phyloP scores from a whole-genome alignment of 2,888 invertebrate species.

The Phrixothrix hirtus region DNA sequence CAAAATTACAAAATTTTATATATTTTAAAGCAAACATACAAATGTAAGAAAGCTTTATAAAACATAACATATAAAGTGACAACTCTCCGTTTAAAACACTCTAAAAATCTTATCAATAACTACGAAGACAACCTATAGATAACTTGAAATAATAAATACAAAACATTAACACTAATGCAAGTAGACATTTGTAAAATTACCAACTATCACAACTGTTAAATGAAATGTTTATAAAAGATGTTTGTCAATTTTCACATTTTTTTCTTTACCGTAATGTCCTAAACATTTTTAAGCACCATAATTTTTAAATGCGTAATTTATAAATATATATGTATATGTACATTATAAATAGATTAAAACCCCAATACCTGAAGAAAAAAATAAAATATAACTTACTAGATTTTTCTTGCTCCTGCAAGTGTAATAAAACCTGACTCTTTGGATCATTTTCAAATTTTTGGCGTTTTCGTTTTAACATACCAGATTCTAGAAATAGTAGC shows the following conservation, averaged over 20 bases:
- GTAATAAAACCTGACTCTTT: conserved; percentile 58
- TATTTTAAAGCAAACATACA: conserved; percentile 32
- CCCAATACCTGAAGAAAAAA: conserved; percentile 4
- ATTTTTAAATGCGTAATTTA: too few species aligned
- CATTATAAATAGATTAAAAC: conserved; percentile 9
- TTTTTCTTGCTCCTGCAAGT: conserved; percentile 56
- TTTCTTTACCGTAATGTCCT: too few species aligned
- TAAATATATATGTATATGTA: background rate
- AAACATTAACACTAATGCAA: conserved; percentile 15
- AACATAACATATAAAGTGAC: conserved; percentile 22
- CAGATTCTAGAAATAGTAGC: conserved; percentile 50
- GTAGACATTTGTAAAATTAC: too few species aligned
- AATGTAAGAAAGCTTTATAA: conserved; percentile 32
- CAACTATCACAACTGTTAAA: background rate
- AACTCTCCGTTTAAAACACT: conserved; percentile 27
- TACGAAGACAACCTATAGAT: conserved; percentile 11
- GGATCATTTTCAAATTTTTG: conserved; percentile 60
- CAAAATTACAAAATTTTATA: conserved; percentile 23
- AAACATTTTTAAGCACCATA: too few species aligned
- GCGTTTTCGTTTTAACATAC: conserved; percentile 63
- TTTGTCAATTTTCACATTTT: too few species aligned
- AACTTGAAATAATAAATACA: conserved; percentile 10
- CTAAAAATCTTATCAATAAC: conserved; percentile 19
- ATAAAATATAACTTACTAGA: conserved; percentile 58
- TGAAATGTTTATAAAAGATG: too few species aligned